phyloP scores from a whole-genome alignment of 2,113 vertebrate genomes.

The Limnothrissa miodon region DNA sequence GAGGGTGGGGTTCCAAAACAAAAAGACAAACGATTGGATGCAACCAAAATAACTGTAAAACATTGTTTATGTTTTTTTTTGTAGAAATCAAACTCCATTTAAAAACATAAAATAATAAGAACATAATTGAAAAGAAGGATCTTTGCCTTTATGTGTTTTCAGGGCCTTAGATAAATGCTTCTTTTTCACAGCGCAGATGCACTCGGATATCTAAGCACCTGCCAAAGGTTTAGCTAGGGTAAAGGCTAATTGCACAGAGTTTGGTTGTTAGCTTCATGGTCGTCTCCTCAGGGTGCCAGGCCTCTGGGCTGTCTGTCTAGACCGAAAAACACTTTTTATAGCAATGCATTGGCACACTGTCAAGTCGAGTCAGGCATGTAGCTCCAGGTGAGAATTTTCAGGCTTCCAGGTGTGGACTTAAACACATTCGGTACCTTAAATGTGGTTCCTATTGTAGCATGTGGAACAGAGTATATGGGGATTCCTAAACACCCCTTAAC shows the following conservation, averaged over 20 bases:
- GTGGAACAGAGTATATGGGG: too few relatives aligned
- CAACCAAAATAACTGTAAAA: neutral
- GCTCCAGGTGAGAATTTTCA: neutral
- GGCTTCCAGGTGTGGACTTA: neutral
- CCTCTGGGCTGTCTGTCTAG: neutral
- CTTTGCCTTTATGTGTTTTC: neutral
- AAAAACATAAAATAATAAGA: neutral
- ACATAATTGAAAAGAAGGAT: neutral
- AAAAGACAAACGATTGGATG: neutral
- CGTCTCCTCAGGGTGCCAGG: slow-evolving; percentile 11
- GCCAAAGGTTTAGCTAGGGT: neutral
- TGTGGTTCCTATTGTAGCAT: too few relatives aligned
- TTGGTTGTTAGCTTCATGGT: neutral
- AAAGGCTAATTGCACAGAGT: neutral
- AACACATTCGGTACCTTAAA: neutral
- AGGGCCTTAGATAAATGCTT: neutral
- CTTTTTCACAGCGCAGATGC: neutral
- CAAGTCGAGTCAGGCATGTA: neutral
- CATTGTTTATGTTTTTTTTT: neutral
- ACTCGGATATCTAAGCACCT: neutral
- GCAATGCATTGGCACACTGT: neutral
- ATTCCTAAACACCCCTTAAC: too few relatives aligned
- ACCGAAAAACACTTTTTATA: neutral
- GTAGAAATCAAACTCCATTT: neutral
- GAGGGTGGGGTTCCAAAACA: neutral